phyloP scores from a whole-genome alignment of 2,888 invertebrate genomes.

The Napeogenes inachia region DNA sequence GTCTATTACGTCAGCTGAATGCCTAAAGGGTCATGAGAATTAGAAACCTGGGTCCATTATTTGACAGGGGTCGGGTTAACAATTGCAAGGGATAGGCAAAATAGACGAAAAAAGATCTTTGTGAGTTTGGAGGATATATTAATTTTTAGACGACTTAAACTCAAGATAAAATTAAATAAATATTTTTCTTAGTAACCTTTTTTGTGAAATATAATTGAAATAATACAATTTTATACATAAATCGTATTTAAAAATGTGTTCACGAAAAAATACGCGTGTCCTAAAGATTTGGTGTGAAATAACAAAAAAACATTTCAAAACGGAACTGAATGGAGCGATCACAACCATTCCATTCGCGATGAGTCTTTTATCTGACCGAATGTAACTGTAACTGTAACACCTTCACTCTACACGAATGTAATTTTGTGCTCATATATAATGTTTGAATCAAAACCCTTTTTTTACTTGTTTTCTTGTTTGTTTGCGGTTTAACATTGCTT shows the following conservation, averaged over 20 bases:
- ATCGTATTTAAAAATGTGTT: no score
- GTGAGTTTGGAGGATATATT: no score
- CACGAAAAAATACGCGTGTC: no score
- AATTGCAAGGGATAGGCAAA: slow-evolving; percentile 9
- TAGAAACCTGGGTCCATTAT: background rate
- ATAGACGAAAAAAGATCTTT: slow-evolving; percentile 8
- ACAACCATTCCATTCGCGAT: slow-evolving; percentile 29
- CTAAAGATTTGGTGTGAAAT: no score
- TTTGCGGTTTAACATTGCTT: no score
- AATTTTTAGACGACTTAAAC: no score
- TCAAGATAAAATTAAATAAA: no score
- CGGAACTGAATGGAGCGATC: slow-evolving; percentile 24
- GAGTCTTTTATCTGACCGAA: slow-evolving; percentile 33
- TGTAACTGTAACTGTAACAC: slow-evolving; percentile 29
- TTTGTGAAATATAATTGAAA: no score
- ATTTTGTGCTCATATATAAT: slow-evolving; percentile 11
- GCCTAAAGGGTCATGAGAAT: no score
- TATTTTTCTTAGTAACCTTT: no score
- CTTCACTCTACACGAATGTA: slow-evolving; percentile 9
- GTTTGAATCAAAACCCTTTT: slow-evolving; percentile 2
- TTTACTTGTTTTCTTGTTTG: slow-evolving; percentile 7
- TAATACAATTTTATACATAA: no score
- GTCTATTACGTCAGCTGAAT: no score
- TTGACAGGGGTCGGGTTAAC: slow-evolving; percentile 2
- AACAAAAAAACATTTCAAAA: background rate